phyloP scores from a whole-genome alignment of 2,113 vertebrate genomes.

The Mormoops blainvillei region DNA sequence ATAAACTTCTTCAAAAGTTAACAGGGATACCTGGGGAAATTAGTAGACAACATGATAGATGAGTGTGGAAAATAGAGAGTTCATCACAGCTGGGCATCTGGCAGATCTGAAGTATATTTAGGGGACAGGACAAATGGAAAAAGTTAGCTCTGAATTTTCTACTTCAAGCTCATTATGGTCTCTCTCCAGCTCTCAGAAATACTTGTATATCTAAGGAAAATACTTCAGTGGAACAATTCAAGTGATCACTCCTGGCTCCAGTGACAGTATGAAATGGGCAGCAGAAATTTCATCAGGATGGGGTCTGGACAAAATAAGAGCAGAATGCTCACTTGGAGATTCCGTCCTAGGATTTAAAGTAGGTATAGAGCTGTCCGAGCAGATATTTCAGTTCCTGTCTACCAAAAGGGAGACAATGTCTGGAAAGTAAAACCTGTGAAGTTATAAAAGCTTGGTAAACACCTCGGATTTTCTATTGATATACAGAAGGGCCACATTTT shows the following conservation, averaged over 20 bases:
- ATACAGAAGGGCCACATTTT: background rate
- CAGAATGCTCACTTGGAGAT: background rate
- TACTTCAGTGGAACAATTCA: background rate
- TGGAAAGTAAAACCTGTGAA: background rate
- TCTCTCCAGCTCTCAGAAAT: background rate
- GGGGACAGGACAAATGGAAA: background rate
- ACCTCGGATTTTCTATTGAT: background rate
- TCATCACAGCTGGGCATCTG: background rate
- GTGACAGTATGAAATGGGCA: background rate
- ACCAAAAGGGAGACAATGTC: background rate
- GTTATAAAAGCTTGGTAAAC: background rate
- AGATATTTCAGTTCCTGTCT: background rate
- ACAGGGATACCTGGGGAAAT: background rate
- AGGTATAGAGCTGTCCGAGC: background rate
- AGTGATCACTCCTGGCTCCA: background rate
- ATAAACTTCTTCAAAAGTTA: background rate
- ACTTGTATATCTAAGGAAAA: background rate
- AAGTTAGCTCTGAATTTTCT: background rate
- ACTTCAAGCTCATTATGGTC: background rate
- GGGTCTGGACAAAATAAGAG: background rate
- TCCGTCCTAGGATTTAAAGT: background rate
- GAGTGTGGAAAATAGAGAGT: background rate
- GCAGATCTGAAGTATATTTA: background rate
- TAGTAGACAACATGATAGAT: background rate
- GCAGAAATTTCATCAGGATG: background rate